Conservation (phyloP, 2,797 vertebrate species). For the Clarias fuscus region DNA sequence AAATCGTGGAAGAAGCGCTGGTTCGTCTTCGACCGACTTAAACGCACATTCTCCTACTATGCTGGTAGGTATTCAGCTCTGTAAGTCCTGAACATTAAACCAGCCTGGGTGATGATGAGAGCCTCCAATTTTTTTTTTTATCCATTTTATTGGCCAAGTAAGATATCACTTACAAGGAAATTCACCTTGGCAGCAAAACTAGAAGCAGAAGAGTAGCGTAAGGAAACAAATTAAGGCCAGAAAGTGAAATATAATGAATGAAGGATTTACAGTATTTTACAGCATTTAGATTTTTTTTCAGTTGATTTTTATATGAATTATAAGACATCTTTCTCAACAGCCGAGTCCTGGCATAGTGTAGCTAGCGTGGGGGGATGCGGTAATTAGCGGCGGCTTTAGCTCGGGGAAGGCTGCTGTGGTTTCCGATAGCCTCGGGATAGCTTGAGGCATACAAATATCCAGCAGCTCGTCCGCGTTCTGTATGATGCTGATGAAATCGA, state of each 20-base stretch:
- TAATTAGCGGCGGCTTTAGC: constrained; percentile 58
- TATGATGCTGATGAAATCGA: constrained; percentile 74
- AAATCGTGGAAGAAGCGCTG: constrained; percentile 99
- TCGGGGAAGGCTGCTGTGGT: constrained; percentile 54
- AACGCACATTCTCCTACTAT: constrained; percentile 93
- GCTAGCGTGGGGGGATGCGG: constrained; percentile 55
- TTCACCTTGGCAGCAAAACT: constrained; percentile 16
- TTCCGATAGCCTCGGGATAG: constrained; percentile 51
- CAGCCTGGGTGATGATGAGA: background rate
- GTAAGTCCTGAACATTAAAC: background rate
- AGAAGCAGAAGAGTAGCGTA: constrained; percentile 30
- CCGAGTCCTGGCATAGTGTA: constrained; percentile 29
- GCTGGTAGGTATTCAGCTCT: constrained; percentile 75
- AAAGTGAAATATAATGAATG: constrained; percentile 44
- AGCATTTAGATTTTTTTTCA: constrained; percentile 23
- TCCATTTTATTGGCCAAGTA: constrained; percentile 15
- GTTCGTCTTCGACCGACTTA: constrained; percentile 98
- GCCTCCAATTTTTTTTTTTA: background rate
- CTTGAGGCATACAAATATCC: constrained; percentile 65
- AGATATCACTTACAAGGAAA: constrained; percentile 24
- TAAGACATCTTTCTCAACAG: constrained; percentile 33
- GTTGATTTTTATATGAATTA: constrained; percentile 19
- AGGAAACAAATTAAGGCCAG: constrained; percentile 44
- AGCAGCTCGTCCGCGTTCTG: constrained; percentile 69
- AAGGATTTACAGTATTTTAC: constrained; percentile 29